phyloP scores from a whole-genome alignment of 2,888 invertebrate species.

The Drosophila buzzatii region DNA sequence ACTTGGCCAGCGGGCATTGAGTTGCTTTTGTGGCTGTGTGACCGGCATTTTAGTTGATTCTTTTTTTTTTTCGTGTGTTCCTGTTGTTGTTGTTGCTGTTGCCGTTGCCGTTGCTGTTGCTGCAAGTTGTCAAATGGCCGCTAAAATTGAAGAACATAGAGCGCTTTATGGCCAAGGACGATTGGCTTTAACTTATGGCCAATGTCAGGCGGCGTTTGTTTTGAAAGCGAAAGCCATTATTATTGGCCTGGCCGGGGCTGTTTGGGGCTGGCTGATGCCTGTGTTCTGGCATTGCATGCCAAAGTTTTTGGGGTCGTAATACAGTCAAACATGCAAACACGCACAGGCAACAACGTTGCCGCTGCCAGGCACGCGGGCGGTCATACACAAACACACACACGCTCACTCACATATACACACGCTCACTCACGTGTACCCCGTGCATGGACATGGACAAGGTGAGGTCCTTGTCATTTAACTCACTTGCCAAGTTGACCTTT shows the following conservation, averaged over 20 bases:
- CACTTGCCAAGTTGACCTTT: conserved; percentile 74
- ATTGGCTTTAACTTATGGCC: conserved; percentile 59
- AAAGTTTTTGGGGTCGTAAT: conserved; percentile 72
- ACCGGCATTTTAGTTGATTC: conserved; percentile 37
- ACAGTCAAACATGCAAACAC: conserved; percentile 75
- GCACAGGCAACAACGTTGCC: conserved; percentile 50
- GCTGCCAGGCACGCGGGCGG: conserved; percentile 38
- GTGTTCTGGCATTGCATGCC: conserved; percentile 66
- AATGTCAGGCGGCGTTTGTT: conserved; percentile 65
- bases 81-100: conserved; percentile 13
- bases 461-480: conserved; percentile 78
- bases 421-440: background rate
- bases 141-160: conserved; percentile 33
- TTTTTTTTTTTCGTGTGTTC: background rate
- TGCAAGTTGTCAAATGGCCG: conserved; percentile 65
- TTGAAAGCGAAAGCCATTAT: conserved; percentile 79
- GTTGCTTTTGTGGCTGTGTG: conserved; percentile 20
- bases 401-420: conserved; percentile 1
- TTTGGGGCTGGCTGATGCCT: conserved; percentile 3
- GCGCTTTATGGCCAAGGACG: conserved; percentile 69
- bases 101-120: conserved; percentile 22
- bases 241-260: conserved; percentile 47
- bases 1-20: conserved; percentile 38
- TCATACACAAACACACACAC: conserved; percentile 12
- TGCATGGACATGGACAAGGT: conserved; percentile 55